A percentile compares a stretch with the other conserved stretches of the same genome.
Evolutionary conservation across 2,113 vertebrate genomes (phyloP).

Genomic region (Phylloscopus whistleri): DNA sequence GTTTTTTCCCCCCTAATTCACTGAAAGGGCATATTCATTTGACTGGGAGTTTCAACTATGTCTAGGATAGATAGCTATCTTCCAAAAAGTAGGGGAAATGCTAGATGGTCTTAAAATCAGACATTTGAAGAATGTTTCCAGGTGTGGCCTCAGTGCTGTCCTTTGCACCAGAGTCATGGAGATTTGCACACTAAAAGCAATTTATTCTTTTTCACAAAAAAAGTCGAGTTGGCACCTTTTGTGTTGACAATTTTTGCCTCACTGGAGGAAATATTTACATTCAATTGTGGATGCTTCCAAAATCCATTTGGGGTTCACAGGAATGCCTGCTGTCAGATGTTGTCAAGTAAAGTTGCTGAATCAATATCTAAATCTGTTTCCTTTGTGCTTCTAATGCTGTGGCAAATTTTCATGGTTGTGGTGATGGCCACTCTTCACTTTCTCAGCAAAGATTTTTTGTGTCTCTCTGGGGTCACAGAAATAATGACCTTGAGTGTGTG

Average conservation of each 20-base stretch:
- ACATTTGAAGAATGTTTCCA: neutral
- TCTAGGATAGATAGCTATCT: neutral
- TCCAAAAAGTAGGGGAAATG: neutral
- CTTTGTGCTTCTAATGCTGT: neutral
- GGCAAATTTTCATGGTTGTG: neutral
- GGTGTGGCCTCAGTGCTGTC: neutral
- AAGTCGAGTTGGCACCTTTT: neutral
- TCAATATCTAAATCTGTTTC: neutral
- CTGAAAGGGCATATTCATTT: neutral
- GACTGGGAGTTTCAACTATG: neutral
- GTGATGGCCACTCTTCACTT: neutral
- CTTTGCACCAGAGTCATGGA: neutral
- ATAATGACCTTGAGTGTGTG: neutral
- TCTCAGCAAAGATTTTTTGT: neutral
- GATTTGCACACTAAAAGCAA: neutral
- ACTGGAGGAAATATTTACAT: neutral
- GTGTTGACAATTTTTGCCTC: neutral
- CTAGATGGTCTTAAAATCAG: neutral
- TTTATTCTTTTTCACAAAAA: neutral
- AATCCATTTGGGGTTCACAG: neutral
- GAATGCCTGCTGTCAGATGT: neutral
- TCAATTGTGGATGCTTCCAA: neutral
- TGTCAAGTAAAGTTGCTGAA: neutral
- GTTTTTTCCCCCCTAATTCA: rapidly evolving
- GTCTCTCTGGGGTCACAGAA: neutral